Evolutionary conservation across 1,140 invertebrate genomes (phyloP), one percentile per base, ranked within the genome.

Genomic region (Cyclargus thomasi): DNA sequence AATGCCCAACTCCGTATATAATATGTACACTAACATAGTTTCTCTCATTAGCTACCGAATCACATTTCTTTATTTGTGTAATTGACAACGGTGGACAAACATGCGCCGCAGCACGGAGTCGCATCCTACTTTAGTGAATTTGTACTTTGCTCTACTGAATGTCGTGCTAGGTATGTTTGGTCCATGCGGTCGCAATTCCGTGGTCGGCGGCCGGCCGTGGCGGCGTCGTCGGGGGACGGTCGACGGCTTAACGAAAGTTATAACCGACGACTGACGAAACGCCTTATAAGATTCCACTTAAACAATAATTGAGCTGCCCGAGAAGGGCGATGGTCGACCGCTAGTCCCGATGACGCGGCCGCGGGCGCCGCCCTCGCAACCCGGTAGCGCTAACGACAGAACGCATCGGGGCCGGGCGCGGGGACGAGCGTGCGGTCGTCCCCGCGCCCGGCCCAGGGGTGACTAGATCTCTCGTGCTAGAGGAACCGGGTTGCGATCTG

Each of bases 11-110:
- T 88, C 84, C 82, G 77, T 84, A 90, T 86, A 85, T 86, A 83
- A 85, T 90, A 90, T 90, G 76, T 90, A 90, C 88, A 90, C 80
- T 88, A 86, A 87, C 86, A 85, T 89, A 83, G 82, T 87, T 86
- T 89, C 85, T 89, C 86, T 88, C 86, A 86, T 88, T 90, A 90
- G 86, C 88, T 90, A 90, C 85, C 88, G 81, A 88, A 90, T 90
- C 88, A 90, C 88, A 90, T 88, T 88, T 89, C 83, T 88, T 85
- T 88, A 85, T 88, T 85, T 85, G 83, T 88, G 85, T 90, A 89
- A 90, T 90, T 90, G 86, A 90, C 88, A 88, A 90, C 85, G 84
- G 85, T 88, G 88, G 86, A 90, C 88, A 86, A 85, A 85, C 84
- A 86, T 85, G 86, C 84, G 84, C 80, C 83, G 83, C 79, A 86